Evolutionary conservation across 2,888 invertebrate genomes (phyloP), one percentile per base, ranked within the genome.

Genomic region (Phortica magna): DNA sequence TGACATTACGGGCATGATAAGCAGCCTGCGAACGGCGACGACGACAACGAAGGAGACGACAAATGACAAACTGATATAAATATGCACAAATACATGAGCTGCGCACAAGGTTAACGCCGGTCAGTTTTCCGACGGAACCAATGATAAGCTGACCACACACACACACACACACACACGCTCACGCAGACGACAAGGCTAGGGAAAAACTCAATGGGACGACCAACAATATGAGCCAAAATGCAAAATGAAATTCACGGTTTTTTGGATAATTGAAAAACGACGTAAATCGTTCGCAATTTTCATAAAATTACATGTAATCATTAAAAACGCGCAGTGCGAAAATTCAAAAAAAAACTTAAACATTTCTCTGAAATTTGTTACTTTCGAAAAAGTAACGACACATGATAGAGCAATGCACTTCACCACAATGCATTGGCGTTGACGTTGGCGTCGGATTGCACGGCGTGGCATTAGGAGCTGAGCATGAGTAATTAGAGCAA

Each of bases 401-500:
- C 14, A 55, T 55, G n/a, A 55, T 17, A 17, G 55, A 14, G 31
- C 31, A 31, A 4, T 31, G 31, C 31, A 31, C 31, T 31, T 48
- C 7, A 14, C 48, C 48, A 48, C 48, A 48, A 14, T 48, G 48
- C 48, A 6, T 48, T 48, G 48, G 10, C 48, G 10, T 48, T 14
- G 48, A 9, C 48, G 14, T 14, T 14, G 9, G 48, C 14, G 5
- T 17, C 59, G 17, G 2, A 9, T 10, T 12, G 39, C 64, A 61
- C 22, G 12, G 3, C 19, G 43, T 43, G 17, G 73, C 19, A 71
- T 77, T 75, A 75, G 78, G 70, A 76, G 73, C 79, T n/a, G n/a
- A 31, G 85, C 78, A 78, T 83, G 76, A 78, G 82, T 82, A 85
- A 83, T 84, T 81, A 78, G 75, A 77, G 17, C 61, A 61, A 61